Evolutionary conservation across 2,888 invertebrate genomes (phyloP).

Genomic region (Rapana venosa): DNA sequence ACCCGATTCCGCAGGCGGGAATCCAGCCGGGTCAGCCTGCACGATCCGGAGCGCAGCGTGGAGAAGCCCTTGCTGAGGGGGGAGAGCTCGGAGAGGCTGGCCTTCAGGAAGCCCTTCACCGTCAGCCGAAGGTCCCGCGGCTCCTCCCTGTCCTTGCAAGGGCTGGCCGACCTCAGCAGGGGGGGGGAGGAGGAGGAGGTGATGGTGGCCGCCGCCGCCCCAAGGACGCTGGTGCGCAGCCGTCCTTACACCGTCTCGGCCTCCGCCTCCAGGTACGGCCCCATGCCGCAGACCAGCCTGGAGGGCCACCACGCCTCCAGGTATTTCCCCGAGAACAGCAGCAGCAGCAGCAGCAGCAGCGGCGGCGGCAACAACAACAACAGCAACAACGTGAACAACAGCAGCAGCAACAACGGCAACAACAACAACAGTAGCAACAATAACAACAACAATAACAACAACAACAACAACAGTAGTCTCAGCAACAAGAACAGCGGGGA

Average conservation of each 20-base stretch:
- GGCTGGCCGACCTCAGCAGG: neutral
- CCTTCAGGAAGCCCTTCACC: neutral
- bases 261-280: neutral
- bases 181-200: neutral
- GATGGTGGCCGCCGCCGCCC: no score
- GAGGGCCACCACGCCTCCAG: neutral
- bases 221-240: neutral
- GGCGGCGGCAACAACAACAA: neutral
- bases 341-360: neutral
- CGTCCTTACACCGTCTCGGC: neutral
- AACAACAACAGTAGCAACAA: neutral
- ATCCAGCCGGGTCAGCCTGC: neutral
- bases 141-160: conserved; percentile 3
- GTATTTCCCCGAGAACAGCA: neutral
- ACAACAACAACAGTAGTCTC: neutral
- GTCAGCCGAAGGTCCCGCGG: neutral
- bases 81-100: no score
- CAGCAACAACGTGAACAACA: conserved; percentile 10
- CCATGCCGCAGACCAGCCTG: conserved; percentile 4
- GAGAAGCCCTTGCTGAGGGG: neutral
- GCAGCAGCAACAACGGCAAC: conserved; percentile 27
- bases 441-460: conserved; percentile 4
- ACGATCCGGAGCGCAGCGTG: neutral
- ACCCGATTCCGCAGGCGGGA: neutral
- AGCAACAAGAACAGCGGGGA: neutral